A percentile compares a stretch with the other conserved stretches of the same genome.
These are phyloP conservation scores for Apomyelois bistriatella DNA, from an alignment of 2,888 invertebrate genomes.

Conservation along the genomic window DNA sequence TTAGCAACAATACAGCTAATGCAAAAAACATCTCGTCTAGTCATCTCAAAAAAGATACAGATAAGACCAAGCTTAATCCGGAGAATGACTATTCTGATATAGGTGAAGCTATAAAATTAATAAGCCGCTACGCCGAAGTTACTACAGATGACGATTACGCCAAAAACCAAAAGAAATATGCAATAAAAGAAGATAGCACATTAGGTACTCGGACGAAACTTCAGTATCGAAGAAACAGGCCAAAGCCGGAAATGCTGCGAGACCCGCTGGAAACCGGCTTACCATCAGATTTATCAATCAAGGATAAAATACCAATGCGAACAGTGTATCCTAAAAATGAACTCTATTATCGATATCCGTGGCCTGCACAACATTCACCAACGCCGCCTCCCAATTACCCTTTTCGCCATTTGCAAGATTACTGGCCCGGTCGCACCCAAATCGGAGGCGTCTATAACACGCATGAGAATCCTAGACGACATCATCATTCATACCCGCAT, in stretches of 20 bases:
- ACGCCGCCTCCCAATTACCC: conserved; percentile 66
- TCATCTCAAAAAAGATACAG: conserved; percentile 46
- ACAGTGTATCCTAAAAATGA: conserved; percentile 42
- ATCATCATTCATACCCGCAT: conserved; percentile 69
- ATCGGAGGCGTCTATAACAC: conserved; percentile 63
- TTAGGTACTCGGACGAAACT: conserved; percentile 69
- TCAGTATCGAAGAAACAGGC: conserved; percentile 65
- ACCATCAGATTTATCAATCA: conserved; percentile 27
- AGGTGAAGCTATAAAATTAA: conserved; percentile 72
- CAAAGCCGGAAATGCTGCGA: conserved; percentile 41
- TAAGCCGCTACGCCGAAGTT: conserved; percentile 73
- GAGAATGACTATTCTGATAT: conserved; percentile 73
- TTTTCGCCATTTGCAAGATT: conserved; percentile 68
- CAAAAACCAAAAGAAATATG: conserved; percentile 57
- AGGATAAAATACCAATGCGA: conserved; percentile 26
- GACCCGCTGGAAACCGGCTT: conserved; percentile 27
- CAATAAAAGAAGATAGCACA: conserved; percentile 55
- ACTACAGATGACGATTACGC: conserved; percentile 71
- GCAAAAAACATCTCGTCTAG: conserved; percentile 30
- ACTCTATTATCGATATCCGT: conserved; percentile 63
- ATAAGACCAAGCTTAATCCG: conserved; percentile 63
- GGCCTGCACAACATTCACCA: conserved; percentile 59
- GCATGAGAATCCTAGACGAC: conserved; percentile 67
- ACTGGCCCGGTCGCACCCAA: conserved; percentile 64
- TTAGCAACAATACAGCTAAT: conserved; percentile 24